These are phyloP conservation scores for Heterotis niloticus DNA, from an alignment of 2,113 vertebrate genomes.

Conservation along the genomic window DNA sequence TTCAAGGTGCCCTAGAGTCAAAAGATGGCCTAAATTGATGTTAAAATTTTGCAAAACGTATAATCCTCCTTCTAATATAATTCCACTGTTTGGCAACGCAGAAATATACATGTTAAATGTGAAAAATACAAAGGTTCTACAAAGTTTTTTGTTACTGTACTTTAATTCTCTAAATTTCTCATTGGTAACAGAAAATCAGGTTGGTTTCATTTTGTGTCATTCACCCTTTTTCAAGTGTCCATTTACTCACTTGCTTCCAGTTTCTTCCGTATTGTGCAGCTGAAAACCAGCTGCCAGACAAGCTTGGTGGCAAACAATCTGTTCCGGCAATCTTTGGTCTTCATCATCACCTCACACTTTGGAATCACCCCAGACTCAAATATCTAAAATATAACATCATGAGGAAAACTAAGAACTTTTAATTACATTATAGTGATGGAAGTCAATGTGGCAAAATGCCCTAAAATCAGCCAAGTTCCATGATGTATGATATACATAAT, in stretches of 20 bases:
- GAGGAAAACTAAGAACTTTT: neutral
- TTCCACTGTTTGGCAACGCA: too few species aligned
- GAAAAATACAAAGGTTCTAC: too few species aligned
- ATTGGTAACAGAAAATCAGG: neutral
- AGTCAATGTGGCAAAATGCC: neutral
- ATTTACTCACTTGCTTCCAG: slow-evolving; percentile 21
- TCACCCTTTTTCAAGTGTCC: neutral
- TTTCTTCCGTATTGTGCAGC: slow-evolving; percentile 2
- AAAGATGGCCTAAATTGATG: too few species aligned
- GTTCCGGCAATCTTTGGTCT: slow-evolving; percentile 7
- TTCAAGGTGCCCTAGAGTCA: too few species aligned
- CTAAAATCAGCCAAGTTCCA: neutral
- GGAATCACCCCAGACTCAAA: slow-evolving; percentile 16
- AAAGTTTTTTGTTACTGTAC: too few species aligned
- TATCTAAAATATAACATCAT: slow-evolving; percentile 18
- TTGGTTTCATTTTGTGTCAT: neutral
- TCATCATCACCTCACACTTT: slow-evolving; percentile 15
- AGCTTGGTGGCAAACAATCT: slow-evolving; percentile 22
- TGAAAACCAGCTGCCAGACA: slow-evolving; percentile 31
- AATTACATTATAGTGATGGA: neutral
- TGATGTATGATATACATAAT: neutral
- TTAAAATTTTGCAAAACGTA: too few species aligned
- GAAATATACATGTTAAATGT: too few species aligned
- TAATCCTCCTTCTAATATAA: too few species aligned
- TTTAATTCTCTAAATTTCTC: neutral